These are phyloP conservation scores for Herpailurus yagouaroundi DNA, from an alignment of 2,113 vertebrate species.

Conservation along the genomic window DNA sequence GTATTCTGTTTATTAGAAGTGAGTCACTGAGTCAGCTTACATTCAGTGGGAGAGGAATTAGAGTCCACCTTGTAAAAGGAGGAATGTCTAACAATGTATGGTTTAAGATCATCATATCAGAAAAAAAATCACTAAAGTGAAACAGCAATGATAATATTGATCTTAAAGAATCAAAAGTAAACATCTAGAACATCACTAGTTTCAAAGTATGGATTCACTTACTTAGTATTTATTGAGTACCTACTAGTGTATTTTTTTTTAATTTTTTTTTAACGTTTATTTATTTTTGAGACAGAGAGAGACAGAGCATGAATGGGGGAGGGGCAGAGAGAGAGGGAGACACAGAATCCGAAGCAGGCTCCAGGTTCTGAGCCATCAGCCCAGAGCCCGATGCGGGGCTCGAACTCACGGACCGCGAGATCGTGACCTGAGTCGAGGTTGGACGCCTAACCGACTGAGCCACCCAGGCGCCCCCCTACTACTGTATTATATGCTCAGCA, in stretches of 20 bases:
- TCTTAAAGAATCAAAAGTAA: neutral
- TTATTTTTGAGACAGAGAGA: too few species aligned
- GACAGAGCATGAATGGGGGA: too few species aligned
- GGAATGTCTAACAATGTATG: neutral
- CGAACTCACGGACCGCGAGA: rapidly evolving
- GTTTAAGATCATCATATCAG: neutral
- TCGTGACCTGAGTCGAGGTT: too few species aligned
- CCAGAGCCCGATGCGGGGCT: too few species aligned
- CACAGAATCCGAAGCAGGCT: too few species aligned
- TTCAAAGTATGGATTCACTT: neutral
- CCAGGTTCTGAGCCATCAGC: too few species aligned
- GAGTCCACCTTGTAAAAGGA: neutral
- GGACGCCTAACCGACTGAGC: too few species aligned
- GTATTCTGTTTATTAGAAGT: neutral
- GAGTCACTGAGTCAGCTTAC: neutral
- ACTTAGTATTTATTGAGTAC: neutral
- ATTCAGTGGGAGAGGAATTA: neutral
- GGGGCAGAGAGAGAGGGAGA: too few species aligned
- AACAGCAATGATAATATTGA: neutral
- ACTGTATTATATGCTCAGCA: neutral
- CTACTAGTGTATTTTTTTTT: neutral
- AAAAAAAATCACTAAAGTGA: neutral
- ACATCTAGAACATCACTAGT: neutral
- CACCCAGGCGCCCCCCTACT: neutral
- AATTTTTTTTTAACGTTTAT: too few species aligned